Base-by-base conservation (phyloP, 2,113 vertebrate species). In the Pipa parva region DNA sequence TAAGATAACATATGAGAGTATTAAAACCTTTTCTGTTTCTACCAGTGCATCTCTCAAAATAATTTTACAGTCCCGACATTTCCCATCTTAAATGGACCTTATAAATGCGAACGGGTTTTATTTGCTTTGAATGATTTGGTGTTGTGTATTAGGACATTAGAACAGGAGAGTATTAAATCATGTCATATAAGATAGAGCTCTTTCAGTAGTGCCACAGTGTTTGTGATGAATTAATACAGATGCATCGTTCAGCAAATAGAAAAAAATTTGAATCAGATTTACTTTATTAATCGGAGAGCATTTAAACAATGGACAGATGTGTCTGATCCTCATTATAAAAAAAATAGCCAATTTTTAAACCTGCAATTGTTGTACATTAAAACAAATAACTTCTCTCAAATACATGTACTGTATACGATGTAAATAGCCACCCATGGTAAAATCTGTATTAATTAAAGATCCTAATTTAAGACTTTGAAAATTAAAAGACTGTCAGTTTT, bases 1-100 rank as follows among this genome's bases (percentile, higher is more conserved):
- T 69, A 60, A 60, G 46, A 60, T 69, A 60, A 69, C 65, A 59
- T 69, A 69, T 69, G 65, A 57, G 46, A 69, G 59, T 69, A 69
- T 69, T 59, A 69, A 60, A 60, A 42, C 27, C 54, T 36, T 60
- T 68, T 48, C 59, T 46, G 42, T 37, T 10, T 46, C 65, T 60
- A 59, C 65, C 48, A 52, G 65, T 60, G 15, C 56, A 60, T 69
- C 57, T 52, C 60, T 69, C 57, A 69, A 60, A 69, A 60, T 69
- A 52, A 60, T 69, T 69, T 69, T 60, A 69, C 33, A 21, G 46
- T 46, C 45, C 45, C 59, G 55, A 50, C 22, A 56, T 45, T 69
- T 48, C 29, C 10, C 51, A 50, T 17, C 49, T 28, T 45, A 60
- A 69, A 60, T 69, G 65, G 65, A 69, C 65, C 65, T 60, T 52